Evolutionary conservation across 2,797 vertebrate genomes (phyloP).

Genomic region (Vultur gryphus): DNA sequence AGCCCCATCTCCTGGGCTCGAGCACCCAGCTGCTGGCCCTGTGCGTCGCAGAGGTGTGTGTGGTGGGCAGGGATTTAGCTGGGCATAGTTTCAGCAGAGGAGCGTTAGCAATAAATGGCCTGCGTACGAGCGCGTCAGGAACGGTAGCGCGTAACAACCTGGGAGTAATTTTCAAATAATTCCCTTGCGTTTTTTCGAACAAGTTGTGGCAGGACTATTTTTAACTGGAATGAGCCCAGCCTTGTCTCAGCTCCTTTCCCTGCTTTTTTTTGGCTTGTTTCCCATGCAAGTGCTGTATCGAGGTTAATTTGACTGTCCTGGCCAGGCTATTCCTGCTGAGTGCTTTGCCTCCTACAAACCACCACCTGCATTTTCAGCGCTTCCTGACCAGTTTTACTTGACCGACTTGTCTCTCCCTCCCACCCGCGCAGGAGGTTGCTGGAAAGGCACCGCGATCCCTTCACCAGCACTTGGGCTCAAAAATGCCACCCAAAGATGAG

Average conservation of each 20-base stretch:
- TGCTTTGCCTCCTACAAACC: not conserved
- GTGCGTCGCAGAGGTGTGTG: rapidly evolving
- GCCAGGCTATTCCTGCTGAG: not conserved
- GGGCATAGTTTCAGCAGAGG: not conserved
- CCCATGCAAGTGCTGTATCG: rapidly evolving
- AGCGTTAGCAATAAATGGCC: not conserved
- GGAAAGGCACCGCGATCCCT: no score
- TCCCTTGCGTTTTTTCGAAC: not conserved
- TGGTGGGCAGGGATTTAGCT: not conserved
- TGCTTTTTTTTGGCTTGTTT: not conserved
- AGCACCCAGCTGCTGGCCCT: not conserved
- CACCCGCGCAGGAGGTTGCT: rapidly evolving
- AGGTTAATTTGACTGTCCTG: not conserved
- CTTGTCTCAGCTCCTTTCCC: not conserved
- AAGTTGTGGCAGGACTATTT: not conserved
- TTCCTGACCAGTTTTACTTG: not conserved
- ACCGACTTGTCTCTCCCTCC: not conserved
- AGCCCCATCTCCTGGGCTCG: no score
- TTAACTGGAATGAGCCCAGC: not conserved
- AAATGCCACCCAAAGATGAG: rapidly evolving
- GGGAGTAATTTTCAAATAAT: not conserved
- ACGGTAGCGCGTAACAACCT: rapidly evolving
- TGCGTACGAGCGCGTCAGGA: rapidly evolving
- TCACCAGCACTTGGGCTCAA: rapidly evolving
- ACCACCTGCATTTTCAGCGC: rapidly evolving